phyloP scores from a whole-genome alignment of 2,113 vertebrate species.

The Notiomystis cincta region DNA sequence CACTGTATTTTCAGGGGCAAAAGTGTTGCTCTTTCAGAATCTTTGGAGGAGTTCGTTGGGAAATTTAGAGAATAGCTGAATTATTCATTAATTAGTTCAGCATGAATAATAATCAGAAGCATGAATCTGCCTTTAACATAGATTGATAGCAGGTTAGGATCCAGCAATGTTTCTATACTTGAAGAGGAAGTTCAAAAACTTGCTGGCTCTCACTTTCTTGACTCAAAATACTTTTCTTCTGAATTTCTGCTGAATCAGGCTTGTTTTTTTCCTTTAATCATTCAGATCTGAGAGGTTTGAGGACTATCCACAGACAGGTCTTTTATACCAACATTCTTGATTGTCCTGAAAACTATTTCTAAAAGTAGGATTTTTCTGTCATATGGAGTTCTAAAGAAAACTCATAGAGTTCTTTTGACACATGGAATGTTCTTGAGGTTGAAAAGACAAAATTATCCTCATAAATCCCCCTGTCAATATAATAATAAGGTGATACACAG shows the following conservation, averaged over 20 bases:
- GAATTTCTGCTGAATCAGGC: not conserved
- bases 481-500: not conserved
- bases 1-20: not conserved
- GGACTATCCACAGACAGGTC: not conserved
- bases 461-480: not conserved
- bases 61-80: not conserved
- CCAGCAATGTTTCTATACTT: not conserved
- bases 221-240: not conserved
- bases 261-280: not conserved
- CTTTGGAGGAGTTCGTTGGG: not conserved
- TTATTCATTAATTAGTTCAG: not conserved
- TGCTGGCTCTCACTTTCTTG: not conserved
- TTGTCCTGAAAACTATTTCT: not conserved
- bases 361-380: not conserved
- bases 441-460: not conserved
- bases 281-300: not conserved
- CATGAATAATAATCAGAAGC: not conserved
- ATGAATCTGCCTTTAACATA: not conserved
- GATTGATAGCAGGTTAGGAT: not conserved
- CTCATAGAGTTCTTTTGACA: not conserved
- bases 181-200: not conserved
- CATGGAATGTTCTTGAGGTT: not conserved
- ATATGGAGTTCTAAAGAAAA: not conserved
- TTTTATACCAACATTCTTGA: not conserved
- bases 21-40: not conserved